phyloP scores from a whole-genome alignment of 2,797 vertebrate species.

The Alouatta caraya region DNA sequence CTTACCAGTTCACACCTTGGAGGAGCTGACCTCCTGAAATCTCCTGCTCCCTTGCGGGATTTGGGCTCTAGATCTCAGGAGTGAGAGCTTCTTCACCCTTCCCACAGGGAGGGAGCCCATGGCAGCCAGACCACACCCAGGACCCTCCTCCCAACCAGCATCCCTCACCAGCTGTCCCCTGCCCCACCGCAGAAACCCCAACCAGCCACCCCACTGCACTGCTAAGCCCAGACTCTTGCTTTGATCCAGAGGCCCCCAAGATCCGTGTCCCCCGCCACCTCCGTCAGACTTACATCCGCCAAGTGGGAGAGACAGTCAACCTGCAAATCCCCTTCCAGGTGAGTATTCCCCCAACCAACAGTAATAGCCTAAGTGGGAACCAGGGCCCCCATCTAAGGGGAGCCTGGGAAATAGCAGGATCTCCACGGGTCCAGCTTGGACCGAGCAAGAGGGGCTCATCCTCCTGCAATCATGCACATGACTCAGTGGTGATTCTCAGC shows the following conservation, averaged over 20 bases:
- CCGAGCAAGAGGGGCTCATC: neutral
- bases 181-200: neutral
- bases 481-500: neutral
- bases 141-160: neutral
- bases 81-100: neutral
- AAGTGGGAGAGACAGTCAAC: constrained; percentile 91
- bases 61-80: neutral
- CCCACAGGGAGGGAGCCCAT: neutral
- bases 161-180: neutral
- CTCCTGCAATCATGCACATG: neutral
- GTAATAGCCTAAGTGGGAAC: neutral
- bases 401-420: neutral
- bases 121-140: neutral
- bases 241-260: constrained; percentile 89
- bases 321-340: constrained; percentile 94
- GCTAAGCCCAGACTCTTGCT: constrained; percentile 23
- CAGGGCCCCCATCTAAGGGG: neutral
- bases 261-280: constrained; percentile 92
- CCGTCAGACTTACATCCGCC: constrained; percentile 85
- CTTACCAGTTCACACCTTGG: constrained; percentile 37
- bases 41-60: neutral
- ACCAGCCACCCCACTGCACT: no score
- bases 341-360: constrained; percentile 61
- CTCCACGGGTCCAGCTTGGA: neutral
- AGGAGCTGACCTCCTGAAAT: constrained; percentile 32